Base-by-base conservation (phyloP, 2,888 invertebrate species). In the Hyposoter dolosus region DNA sequence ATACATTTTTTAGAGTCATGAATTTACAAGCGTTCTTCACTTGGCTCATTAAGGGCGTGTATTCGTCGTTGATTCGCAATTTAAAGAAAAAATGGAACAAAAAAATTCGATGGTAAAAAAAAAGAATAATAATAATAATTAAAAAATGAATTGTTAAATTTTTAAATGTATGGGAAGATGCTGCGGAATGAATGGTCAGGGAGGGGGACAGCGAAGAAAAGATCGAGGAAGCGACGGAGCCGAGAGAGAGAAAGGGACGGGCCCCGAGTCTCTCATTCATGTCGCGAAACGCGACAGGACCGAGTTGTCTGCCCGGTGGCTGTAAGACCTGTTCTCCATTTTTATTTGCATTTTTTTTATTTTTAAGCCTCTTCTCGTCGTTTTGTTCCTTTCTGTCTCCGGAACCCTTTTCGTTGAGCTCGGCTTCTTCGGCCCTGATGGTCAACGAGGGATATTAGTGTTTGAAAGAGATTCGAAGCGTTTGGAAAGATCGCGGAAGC, bases 231-330 rank as follows among this genome's bases (percentile, higher is more conserved):
- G 47, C 45, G 63, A 45, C 43, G 60, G 50, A 71, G 10, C 19
- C 15, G 71, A 32, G 28, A 77, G 75, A 83, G 77, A 83, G 76
- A 68, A 53, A 82, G 60, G 65, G 53, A 72, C 32, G n/a, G 71
- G 50, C 40, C 32, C 40, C 32, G 65, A 60, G 71, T 83, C 84
- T 83, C 84, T 81, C 82, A 82, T 85, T 85, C 85, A 82, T 85
- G 85, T 84, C 83, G 83, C 79, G 83, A 79, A 82, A 50, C 81
- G 79, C 81, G 85, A 74, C 77, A 83, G 66, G 50, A 78, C 71
- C 47, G 76, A 83, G 80, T 82, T 85, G 82, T 85, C 82, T 85
- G 82, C 82, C 85, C 43, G 82, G 82, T 85, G 85, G 82, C 85
- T 85, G 85, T 77, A 82, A 85, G 82, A 85, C 85, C 82, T 79